Percentiles rank a stretch among this genome's conserved stretches.
Evolutionary conservation across 2,113 vertebrate genomes (phyloP).

Genomic region (Varanus komodoensis): DNA sequence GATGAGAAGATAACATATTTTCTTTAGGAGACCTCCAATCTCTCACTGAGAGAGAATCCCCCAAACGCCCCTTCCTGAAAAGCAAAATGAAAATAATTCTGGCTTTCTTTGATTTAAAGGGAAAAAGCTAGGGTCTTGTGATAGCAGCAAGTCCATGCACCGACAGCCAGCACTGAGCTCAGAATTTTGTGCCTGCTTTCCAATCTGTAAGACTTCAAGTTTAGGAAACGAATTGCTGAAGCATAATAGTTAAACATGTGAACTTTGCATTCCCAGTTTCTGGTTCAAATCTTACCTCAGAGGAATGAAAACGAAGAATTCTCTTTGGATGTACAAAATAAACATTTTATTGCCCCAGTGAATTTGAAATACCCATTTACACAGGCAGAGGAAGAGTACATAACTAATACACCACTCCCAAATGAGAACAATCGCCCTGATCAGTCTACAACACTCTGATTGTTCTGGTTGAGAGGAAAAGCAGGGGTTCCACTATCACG

Average conservation of each 20-base stretch:
- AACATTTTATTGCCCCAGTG: background rate
- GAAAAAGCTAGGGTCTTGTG: too few relatives aligned
- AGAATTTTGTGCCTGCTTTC: background rate
- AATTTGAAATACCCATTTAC: background rate
- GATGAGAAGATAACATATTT: background rate
- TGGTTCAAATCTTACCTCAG: background rate
- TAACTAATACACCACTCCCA: background rate
- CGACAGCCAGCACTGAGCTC: background rate
- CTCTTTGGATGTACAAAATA: background rate
- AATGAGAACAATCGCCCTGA: background rate
- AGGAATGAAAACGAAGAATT: background rate
- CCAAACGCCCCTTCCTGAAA: too few relatives aligned
- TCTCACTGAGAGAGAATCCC: background rate
- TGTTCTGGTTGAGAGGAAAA: background rate
- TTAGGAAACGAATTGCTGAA: background rate
- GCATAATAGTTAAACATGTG: too few relatives aligned
- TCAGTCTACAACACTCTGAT: too few relatives aligned
- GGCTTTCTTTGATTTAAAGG: background rate
- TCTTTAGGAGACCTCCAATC: background rate
- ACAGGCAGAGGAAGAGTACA: background rate
- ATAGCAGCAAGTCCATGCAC: background rate
- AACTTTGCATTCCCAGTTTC: background rate
- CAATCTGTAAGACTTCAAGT: background rate
- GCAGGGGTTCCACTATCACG: too few relatives aligned
- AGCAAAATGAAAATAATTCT: background rate